Conservation (phyloP, 2,113 vertebrate genomes). For the Amphiprion ocellaris region DNA sequence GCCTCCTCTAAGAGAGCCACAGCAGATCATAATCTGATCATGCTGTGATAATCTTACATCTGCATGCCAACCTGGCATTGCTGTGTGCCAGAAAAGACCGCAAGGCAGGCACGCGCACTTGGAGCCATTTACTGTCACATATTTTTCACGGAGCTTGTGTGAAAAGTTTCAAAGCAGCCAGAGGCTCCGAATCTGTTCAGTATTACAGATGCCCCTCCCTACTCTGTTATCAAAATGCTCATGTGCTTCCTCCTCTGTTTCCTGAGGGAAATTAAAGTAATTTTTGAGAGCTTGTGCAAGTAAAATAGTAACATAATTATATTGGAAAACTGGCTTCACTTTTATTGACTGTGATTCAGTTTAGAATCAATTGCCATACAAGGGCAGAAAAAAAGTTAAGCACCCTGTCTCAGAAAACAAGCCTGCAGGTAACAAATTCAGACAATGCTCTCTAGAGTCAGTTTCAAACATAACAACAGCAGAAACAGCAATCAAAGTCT, state of each 20-base stretch:
- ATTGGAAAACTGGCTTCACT: slow-evolving; percentile 22
- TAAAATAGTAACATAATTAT: slow-evolving; percentile 45
- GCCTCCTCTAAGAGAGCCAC: slow-evolving; percentile 48
- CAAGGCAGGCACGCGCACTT: background rate
- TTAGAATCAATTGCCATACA: slow-evolving; percentile 4
- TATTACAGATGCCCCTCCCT: slow-evolving; percentile 3
- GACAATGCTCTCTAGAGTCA: slow-evolving; percentile 9
- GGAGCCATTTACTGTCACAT: slow-evolving; percentile 4
- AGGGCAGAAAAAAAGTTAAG: slow-evolving; percentile 21
- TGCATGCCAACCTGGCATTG: slow-evolving; percentile 56
- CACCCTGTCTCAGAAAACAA: slow-evolving; percentile 31
- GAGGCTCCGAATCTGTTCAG: slow-evolving; percentile 26
- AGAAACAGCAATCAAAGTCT: slow-evolving; percentile 33
- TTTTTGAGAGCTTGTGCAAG: slow-evolving; percentile 31
- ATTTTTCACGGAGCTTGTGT: slow-evolving; percentile 21
- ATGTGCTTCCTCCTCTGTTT: slow-evolving; percentile 16
- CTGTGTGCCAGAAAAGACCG: slow-evolving; percentile 29
- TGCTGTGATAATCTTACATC: slow-evolving; percentile 54
- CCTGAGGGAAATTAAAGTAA: slow-evolving; percentile 27
- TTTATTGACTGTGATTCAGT: slow-evolving; percentile 46
- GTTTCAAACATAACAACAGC: slow-evolving; percentile 44
- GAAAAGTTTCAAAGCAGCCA: slow-evolving; percentile 20
- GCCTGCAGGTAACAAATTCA: slow-evolving; percentile 40
- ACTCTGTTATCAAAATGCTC: slow-evolving; percentile 29
- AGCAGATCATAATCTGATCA: slow-evolving; percentile 70